Conservation (phyloP, 2,888 invertebrate species). For the Drosophila paucipuncta region DNA sequence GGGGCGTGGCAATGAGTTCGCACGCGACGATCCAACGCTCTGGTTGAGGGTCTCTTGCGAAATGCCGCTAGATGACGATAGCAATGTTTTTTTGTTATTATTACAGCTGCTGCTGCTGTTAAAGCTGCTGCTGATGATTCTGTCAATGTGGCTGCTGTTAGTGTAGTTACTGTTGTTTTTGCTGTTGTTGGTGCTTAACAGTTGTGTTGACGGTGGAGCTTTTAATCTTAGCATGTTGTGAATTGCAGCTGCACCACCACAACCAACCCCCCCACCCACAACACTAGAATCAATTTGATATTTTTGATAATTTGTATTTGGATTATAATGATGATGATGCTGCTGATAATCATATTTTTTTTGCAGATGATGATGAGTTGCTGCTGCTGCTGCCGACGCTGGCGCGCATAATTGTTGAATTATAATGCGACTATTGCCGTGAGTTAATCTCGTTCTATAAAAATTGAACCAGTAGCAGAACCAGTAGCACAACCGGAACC, state of each 20-base stretch:
- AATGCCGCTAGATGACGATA: conserved; percentile 87
- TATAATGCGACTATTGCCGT: conserved; percentile 44
- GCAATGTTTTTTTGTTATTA: conserved; percentile 80
- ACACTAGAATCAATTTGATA: conserved; percentile 9
- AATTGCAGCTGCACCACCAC: conserved; percentile 15
- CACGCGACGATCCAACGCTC: conserved; percentile 87
- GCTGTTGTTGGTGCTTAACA: conserved; percentile 37
- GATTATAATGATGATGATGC: conserved; percentile 31
- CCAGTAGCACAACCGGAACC: conserved; percentile 2
- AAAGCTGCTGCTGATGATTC: not conserved
- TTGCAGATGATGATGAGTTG: conserved; percentile 21
- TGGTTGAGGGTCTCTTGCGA: conserved; percentile 88
- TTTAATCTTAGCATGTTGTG: conserved; percentile 29
- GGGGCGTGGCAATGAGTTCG: conserved; percentile 90
- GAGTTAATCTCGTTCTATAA: not conserved
- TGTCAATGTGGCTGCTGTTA: conserved; percentile 33
- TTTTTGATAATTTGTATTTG: conserved; percentile 31
- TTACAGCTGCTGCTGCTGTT: conserved; percentile 3
- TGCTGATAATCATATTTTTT: conserved; percentile 38
- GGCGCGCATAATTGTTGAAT: conserved; percentile 42
- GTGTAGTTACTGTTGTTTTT: conserved; percentile 3
- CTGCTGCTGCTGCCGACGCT: conserved; percentile 2
- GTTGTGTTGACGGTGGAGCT: conserved; percentile 16
- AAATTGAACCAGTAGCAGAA: not conserved
- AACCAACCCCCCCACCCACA: conserved; percentile 12